phyloP scores from a whole-genome alignment of 1,140 invertebrate genomes.

The Apis dorsata region DNA sequence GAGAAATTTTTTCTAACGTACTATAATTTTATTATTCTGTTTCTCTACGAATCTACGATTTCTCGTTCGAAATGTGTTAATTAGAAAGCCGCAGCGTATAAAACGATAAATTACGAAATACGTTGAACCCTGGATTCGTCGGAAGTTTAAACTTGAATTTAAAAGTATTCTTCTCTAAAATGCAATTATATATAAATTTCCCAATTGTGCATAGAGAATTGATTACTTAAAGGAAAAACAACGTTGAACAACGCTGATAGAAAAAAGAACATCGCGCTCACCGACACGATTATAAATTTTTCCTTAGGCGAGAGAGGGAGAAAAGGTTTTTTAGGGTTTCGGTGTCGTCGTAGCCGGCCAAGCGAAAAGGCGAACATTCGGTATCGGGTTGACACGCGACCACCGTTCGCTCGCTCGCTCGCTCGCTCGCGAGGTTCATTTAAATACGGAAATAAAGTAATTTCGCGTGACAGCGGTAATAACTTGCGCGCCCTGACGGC shows the following conservation, averaged over 20 bases:
- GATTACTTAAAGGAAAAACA: too few species aligned
- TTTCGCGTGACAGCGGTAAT: slow-evolving; percentile 45
- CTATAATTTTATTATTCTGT: not conserved
- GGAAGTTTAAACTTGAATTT: not conserved
- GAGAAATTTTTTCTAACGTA: not conserved
- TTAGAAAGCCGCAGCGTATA: too few species aligned
- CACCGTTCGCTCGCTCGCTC: too few species aligned
- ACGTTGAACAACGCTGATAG: too few species aligned
- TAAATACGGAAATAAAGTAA: slow-evolving; percentile 55
- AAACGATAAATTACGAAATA: too few species aligned
- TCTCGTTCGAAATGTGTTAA: not conserved
- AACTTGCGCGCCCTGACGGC: slow-evolving; percentile 15
- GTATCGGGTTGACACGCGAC: slow-evolving; percentile 48
- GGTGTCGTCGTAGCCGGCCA: not conserved
- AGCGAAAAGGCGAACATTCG: slow-evolving; percentile 28
- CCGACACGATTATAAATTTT: not conserved
- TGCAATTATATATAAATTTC: not conserved
- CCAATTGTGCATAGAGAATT: not conserved
- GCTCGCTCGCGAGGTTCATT: slow-evolving; percentile 13
- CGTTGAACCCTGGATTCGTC: not conserved
- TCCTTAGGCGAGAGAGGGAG: too few species aligned
- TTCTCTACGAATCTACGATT: not conserved
- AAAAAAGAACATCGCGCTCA: too few species aligned
- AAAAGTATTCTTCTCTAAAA: not conserved
- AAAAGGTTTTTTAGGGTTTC: not conserved